These are phyloP conservation scores for Dicrostonyx torquatus DNA, from an alignment of 2,797 vertebrate genomes.

Conservation along the genomic window DNA sequence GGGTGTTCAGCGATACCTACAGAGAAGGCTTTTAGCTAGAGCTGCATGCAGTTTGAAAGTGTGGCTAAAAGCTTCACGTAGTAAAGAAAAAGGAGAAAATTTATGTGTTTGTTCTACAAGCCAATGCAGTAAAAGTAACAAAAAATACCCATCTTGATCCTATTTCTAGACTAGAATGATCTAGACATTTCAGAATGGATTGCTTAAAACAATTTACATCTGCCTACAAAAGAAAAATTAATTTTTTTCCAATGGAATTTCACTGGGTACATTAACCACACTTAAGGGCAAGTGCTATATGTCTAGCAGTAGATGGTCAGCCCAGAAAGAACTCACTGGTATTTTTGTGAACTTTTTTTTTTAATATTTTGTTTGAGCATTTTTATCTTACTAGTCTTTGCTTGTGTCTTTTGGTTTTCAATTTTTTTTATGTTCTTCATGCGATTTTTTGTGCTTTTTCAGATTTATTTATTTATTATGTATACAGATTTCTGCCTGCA, in stretches of 20 bases:
- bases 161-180: not conserved
- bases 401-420: not conserved
- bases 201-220: not conserved
- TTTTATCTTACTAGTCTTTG: not conserved
- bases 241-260: not conserved
- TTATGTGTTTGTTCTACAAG: not conserved
- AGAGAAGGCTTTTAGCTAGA: not conserved
- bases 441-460: not conserved
- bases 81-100: constrained; percentile 8
- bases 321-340: not conserved
- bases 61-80: constrained; percentile 9
- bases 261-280: not conserved
- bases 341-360: not conserved
- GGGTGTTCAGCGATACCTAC: not conserved
- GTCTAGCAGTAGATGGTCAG: not conserved
- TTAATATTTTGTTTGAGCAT: not conserved
- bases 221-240: not conserved
- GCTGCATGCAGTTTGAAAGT: not conserved
- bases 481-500: too few relatives aligned
- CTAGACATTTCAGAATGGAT: not conserved
- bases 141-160: not conserved
- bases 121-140: not conserved
- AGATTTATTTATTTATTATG: too few relatives aligned
- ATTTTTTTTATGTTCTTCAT: not conserved
- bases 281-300: not conserved